Base-by-base conservation (phyloP, 2,797 vertebrate species). In the Sylvia borin region DNA sequence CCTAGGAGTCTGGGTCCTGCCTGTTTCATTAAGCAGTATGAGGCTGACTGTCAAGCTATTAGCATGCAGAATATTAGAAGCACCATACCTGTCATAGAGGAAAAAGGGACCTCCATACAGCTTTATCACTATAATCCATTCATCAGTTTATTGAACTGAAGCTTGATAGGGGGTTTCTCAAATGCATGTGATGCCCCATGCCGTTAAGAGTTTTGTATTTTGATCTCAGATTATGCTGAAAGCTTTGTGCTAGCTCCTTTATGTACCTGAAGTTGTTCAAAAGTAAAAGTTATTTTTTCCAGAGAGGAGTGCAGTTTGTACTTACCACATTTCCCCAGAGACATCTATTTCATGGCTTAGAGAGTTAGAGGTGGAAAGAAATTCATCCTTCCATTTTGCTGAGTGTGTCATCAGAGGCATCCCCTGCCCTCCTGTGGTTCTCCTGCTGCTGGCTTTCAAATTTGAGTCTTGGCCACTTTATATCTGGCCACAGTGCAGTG, bases 101-200 rank as follows among this genome's bases (percentile, higher is more conserved):
- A 60, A 87, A 81, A 94, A 95, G 80, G 27, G 20, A 42, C 51
- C 15, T 72, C 22, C 45, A 42, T n/a, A 78, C 72, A 75, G 55
- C 58, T 93, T 83, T 87, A 91, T 93, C 75, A 68, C 76, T 81
- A 26, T 68, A 93, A 95, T 90, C 79, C 57, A 66, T 80, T 87
- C 85, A 91, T 85, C 81, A 75, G 92, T 94, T 96, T 96, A 92
- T 92, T 88, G 91, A 91, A 81, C 75, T 83, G 87, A 88, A 92
- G 73, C 82, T 80, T 72, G 48, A 83, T 68, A 65, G 74, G 24
- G 54, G 43, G 54, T 66, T 91, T 77, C 40, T 92, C 77, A 91
- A 91, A 93, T 2, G 11, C 22, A 3, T 85, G 71, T 66, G 68
- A 43, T 91, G 34, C 70, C 38, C 31, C 54, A 24, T 51, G 82